These are phyloP conservation scores for Drosophila sturtevanti DNA, from an alignment of 1,140 invertebrate genomes.

Conservation along the genomic window DNA sequence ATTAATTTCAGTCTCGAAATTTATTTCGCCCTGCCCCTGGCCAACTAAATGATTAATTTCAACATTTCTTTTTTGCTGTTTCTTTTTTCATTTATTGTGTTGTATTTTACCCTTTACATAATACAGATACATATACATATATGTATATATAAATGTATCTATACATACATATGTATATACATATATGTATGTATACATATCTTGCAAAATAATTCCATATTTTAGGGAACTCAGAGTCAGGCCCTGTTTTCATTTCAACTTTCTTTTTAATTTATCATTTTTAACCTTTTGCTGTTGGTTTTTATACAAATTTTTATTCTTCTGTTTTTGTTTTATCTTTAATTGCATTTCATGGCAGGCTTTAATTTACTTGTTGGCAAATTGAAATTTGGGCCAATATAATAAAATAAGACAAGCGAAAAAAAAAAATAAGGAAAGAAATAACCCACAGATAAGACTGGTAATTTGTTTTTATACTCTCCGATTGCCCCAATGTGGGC, in stretches of 20 bases:
- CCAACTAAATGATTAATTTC: constrained; percentile 19
- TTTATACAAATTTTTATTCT: constrained; percentile 7
- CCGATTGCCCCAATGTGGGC: constrained; percentile 1
- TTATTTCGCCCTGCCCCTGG: constrained; percentile 11
- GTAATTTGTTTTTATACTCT: constrained; percentile 17
- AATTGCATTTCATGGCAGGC: constrained; percentile 24
- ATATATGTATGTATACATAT: constrained; percentile 6
- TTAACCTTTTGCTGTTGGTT: constrained; percentile 15
- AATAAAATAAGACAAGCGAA: constrained; percentile 7
- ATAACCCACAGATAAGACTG: constrained; percentile 9
- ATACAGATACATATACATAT: neutral
- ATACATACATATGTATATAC: no score
- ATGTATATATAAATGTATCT: constrained; percentile 4
- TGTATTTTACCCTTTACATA: constrained; percentile 18
- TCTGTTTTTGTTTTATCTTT: constrained; percentile 19
- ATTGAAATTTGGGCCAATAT: constrained; percentile 26
- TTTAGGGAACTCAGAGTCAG: neutral
- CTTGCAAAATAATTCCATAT: neutral
- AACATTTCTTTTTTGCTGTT: constrained; percentile 10
- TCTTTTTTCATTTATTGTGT: constrained; percentile 4
- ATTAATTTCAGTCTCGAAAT: constrained; percentile 24
- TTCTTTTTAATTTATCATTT: constrained; percentile 30
- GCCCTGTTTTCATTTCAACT: constrained; percentile 14
- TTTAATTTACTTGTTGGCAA: constrained; percentile 26
- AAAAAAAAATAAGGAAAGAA: neutral